Evolutionary conservation across 2,888 invertebrate genomes (phyloP), one percentile per base, ranked within the genome.

Genomic region (Caenorhabditis sp.): DNA sequence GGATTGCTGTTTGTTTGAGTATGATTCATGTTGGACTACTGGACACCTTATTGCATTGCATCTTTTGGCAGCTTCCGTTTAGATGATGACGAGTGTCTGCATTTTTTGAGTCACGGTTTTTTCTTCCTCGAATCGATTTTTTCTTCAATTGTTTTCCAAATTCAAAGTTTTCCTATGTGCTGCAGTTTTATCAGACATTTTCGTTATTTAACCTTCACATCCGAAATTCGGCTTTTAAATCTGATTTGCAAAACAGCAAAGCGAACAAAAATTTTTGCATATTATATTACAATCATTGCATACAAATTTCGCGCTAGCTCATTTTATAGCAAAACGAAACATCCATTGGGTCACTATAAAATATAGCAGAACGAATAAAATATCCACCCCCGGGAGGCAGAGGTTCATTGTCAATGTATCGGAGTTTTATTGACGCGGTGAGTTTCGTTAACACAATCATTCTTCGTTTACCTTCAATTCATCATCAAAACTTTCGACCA

Each of bases 361-460:
- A 26, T n/a, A n/a, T 56, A 72, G 47, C 64, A 40, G 5, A 53
- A 60, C 40, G 20, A 35, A 70, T 70, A 61, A 61, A 70, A 72
- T 5, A 20, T 62, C 32, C 13, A 22, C 24, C 53, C 9, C 47
- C 32, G 32, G 5, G 8, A n/a, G n/a, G n/a, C n/a, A n/a, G n/a
- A n/a, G 32, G 32, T 56, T 56, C 28, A 56, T 56, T 32, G 55
- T 32, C 32, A 28, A 15, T 56, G 35, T 56, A 64, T 53, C 72
- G 72, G 56, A 56, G 72, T 56, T 72, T 72, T 72, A 61, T 61
- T 44, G 51, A 2, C 32, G 15, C 6, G 32, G 28, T n/a, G 44
- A 47, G 37, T 53, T 37, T 13, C 51, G 61, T 50, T 72, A 64
- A 71, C 70, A 32, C 61, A 71, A 62, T 71, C 70, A 70, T 11